Percentiles rank a stretch among this genome's conserved stretches.
Evolutionary conservation across 2,888 invertebrate species (phyloP).

Genomic region (Notocelia uddmanniana): DNA sequence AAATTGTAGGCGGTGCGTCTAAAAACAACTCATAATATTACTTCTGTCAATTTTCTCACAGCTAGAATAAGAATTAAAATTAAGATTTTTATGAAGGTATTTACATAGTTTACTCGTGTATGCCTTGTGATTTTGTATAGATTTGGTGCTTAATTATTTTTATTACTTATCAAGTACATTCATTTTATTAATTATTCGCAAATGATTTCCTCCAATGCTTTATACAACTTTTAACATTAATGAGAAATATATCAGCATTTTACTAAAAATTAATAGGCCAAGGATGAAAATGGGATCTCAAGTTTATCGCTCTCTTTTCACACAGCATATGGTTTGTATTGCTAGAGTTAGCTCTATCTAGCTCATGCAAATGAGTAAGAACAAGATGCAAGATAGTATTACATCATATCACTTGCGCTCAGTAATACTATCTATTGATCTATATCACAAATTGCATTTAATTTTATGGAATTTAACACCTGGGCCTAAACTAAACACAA

Average conservation of each 20-base stretch:
- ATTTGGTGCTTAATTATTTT: conserved; percentile 53
- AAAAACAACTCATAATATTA: neutral
- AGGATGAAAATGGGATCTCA: neutral
- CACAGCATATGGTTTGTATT: neutral
- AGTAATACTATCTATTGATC: neutral
- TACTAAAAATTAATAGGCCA: neutral
- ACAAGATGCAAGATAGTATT: conserved; percentile 1
- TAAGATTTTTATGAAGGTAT: conserved; percentile 15
- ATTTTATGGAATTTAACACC: conserved; percentile 1
- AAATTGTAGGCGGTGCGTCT: too few relatives aligned
- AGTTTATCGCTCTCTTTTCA: conserved; percentile 8
- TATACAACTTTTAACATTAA: neutral
- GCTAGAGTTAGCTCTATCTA: neutral
- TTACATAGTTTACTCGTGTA: neutral
- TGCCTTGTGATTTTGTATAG: conserved; percentile 53
- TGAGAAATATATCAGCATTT: neutral
- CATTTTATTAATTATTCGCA: conserved; percentile 5
- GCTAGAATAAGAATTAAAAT: neutral
- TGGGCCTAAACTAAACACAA: neutral
- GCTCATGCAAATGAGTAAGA: neutral
- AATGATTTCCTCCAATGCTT: neutral
- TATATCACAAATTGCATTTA: conserved; percentile 27
- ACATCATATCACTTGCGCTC: neutral
- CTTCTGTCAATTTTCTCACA: conserved; percentile 10
- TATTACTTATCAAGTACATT: conserved; percentile 46